Conservation (phyloP, 2,113 vertebrate species). For the Alouatta palliata region DNA sequence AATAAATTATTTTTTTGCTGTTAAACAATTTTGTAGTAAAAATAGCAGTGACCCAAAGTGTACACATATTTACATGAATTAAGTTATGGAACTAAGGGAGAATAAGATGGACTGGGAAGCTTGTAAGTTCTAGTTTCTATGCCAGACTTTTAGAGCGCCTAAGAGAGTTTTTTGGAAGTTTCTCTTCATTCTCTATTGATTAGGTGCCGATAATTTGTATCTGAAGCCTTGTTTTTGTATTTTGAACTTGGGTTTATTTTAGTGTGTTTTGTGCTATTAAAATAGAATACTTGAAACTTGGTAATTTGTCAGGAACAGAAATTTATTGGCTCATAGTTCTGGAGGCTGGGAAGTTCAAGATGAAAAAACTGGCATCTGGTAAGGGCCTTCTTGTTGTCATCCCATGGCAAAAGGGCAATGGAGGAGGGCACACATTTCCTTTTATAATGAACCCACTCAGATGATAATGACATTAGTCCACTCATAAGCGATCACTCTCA, state of each 20-base stretch:
- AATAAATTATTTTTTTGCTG: background rate
- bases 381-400: background rate
- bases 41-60: background rate
- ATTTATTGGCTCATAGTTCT: background rate
- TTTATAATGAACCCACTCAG: background rate
- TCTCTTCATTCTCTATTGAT: background rate
- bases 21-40: background rate
- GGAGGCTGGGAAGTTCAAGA: background rate
- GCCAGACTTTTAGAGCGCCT: background rate
- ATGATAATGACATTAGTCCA: background rate
- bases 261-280: background rate
- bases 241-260: conserved; percentile 7
- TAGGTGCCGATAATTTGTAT: background rate
- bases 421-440: background rate
- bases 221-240: background rate
- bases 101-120: background rate
- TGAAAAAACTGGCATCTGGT: background rate
- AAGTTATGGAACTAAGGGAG: background rate
- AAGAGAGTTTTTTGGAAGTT: background rate
- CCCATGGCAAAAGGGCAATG: background rate
- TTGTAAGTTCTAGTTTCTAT: background rate
- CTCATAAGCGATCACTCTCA: accelerated
- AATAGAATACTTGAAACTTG: background rate
- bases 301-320: background rate
- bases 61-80: background rate